A percentile compares a stretch with the other conserved stretches of the same genome.
Conservation (phyloP, 2,113 vertebrate genomes). For the Chaenogobius annularis region DNA sequence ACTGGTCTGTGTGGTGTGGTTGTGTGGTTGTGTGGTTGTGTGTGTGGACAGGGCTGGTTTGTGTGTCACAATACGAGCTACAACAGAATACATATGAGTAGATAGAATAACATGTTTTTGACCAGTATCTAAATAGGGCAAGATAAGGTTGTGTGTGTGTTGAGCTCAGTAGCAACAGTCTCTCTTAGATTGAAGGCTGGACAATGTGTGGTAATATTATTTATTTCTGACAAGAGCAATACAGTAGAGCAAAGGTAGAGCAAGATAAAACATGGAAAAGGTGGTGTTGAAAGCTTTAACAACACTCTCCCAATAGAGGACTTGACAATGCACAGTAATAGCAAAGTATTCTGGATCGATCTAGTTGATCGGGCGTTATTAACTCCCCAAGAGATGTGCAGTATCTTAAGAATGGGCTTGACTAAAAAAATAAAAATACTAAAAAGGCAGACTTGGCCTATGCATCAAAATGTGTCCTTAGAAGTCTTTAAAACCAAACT, state of each 20-base stretch:
- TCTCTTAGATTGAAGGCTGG: background rate
- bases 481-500: too few species aligned
- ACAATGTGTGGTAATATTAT: background rate
- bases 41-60: too few species aligned
- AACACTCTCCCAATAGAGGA: background rate
- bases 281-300: background rate
- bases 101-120: background rate
- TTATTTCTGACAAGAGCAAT: background rate
- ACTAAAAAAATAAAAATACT: too few species aligned
- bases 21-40: background rate
- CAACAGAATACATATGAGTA: background rate
- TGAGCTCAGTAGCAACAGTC: background rate
- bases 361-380: too few species aligned
- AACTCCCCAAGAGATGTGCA: too few species aligned
- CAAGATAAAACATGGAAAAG: background rate
- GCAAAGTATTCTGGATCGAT: background rate
- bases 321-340: background rate
- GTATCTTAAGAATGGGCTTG: too few species aligned
- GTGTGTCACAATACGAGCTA: background rate
- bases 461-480: too few species aligned
- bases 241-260: background rate
- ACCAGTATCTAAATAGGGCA: background rate
- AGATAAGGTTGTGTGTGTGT: background rate
- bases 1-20: slow-evolving; percentile 30
- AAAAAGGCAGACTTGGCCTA: too few species aligned